These are phyloP conservation scores for Mus spretus DNA, from an alignment of 2,797 vertebrate species.

Conservation along the genomic window DNA sequence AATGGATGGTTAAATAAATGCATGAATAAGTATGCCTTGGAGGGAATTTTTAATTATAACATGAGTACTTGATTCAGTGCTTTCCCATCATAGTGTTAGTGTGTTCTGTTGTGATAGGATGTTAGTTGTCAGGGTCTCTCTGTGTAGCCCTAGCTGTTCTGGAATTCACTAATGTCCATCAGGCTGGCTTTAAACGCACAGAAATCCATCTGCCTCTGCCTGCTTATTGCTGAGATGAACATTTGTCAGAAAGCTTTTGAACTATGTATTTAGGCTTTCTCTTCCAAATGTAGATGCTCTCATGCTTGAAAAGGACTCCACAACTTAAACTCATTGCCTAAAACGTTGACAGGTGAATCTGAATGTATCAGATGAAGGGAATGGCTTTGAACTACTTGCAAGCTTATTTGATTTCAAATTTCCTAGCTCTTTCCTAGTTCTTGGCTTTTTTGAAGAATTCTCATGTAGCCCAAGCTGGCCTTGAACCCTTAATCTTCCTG, in stretches of 20 bases:
- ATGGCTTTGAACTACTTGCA: slow-evolving; percentile 18
- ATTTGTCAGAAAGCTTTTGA: slow-evolving; percentile 10
- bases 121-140: neutral
- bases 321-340: slow-evolving; percentile 58
- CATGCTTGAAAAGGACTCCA: slow-evolving; percentile 21
- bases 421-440: neutral
- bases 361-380: slow-evolving; percentile 52
- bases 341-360: slow-evolving; percentile 67
- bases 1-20: neutral
- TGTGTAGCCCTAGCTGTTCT: neutral
- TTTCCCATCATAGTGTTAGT: neutral
- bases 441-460: neutral
- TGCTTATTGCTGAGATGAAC: neutral
- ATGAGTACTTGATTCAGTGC: neutral
- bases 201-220: neutral
- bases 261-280: slow-evolving; percentile 27
- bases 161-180: neutral
- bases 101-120: neutral
- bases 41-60: neutral
- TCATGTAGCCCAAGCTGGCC: neutral
- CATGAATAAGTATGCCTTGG: neutral
- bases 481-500: neutral
- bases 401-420: slow-evolving; percentile 24
- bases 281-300: neutral
- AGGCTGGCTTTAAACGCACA: neutral